These are phyloP conservation scores for Pomacea maculata DNA, from an alignment of 1,140 invertebrate genomes.

Conservation along the genomic window DNA sequence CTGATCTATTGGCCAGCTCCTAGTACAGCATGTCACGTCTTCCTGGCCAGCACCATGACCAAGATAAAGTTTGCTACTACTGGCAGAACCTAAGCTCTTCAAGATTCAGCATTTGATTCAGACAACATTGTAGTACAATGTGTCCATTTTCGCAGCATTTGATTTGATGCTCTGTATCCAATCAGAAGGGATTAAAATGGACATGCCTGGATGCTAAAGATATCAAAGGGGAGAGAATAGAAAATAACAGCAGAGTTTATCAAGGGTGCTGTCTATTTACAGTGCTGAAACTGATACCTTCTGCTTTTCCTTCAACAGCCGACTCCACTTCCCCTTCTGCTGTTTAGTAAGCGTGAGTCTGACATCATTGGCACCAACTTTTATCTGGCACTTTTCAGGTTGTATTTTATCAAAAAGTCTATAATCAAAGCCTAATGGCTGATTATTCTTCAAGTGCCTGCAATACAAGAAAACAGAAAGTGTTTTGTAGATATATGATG, in stretches of 20 bases:
- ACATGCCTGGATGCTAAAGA: not conserved
- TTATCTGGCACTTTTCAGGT: constrained; percentile 24
- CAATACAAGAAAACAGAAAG: too few species aligned
- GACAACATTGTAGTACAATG: too few species aligned
- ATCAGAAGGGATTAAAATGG: not conserved
- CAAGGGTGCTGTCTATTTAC: not conserved
- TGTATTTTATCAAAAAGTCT: constrained; percentile 31
- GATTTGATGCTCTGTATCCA: too few species aligned
- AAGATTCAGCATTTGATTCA: too few species aligned
- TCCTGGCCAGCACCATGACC: too few species aligned
- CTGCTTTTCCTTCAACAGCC: constrained; percentile 31
- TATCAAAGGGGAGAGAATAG: not conserved
- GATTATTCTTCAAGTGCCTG: constrained; percentile 28
- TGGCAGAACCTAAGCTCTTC: too few species aligned
- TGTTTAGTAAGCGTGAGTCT: constrained; percentile 32
- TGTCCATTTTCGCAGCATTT: too few species aligned
- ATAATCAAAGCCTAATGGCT: constrained; percentile 27
- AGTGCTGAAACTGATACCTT: constrained; percentile 23
- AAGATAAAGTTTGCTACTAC: too few species aligned
- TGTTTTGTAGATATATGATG: too few species aligned
- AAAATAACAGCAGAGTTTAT: not conserved
- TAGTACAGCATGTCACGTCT: too few species aligned
- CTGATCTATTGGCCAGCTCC: too few species aligned
- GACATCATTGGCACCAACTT: constrained; percentile 23
- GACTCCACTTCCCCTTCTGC: constrained; percentile 34